phyloP scores from a whole-genome alignment of 2,113 vertebrate species.

The Rhynchomys soricoides region DNA sequence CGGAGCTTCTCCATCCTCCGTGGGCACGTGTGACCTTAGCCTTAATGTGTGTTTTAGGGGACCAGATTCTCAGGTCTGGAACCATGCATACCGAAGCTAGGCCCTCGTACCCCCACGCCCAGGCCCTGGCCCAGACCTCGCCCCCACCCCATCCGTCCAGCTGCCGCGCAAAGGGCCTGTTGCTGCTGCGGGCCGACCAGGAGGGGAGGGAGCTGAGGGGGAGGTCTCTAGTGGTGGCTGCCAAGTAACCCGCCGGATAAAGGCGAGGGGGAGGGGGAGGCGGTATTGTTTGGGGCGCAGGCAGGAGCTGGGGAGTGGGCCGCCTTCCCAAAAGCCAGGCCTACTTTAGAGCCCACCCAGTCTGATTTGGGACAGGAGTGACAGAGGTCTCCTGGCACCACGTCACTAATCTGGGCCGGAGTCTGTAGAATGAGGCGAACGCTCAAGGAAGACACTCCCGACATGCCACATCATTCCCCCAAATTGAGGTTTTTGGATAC shows the following conservation, averaged over 20 bases:
- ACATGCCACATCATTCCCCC: slow-evolving; percentile 71
- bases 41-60: background rate
- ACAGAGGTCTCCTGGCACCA: background rate
- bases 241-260: slow-evolving; percentile 81
- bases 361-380: slow-evolving; percentile 35
- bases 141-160: slow-evolving; percentile 67
- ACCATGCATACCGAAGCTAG: slow-evolving; percentile 15
- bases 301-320: slow-evolving; percentile 80
- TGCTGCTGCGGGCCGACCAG: slow-evolving; percentile 44
- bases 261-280: slow-evolving; percentile 80
- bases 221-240: slow-evolving; percentile 73
- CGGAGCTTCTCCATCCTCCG: background rate
- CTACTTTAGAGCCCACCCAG: slow-evolving; percentile 63
- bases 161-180: slow-evolving; percentile 77
- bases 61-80: slow-evolving; percentile 13
- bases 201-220: slow-evolving; percentile 52
- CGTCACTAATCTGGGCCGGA: background rate
- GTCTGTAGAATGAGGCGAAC: slow-evolving; percentile 48
- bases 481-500: slow-evolving; percentile 6
- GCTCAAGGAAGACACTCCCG: background rate
- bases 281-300: slow-evolving; percentile 81
- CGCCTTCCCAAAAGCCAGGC: slow-evolving; percentile 54
- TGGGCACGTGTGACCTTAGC: slow-evolving; percentile 56
- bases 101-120: slow-evolving; percentile 8
- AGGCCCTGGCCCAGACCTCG: slow-evolving; percentile 20